phyloP scores from a whole-genome alignment of 2,113 vertebrate species.

The Australoheros scitulus region DNA sequence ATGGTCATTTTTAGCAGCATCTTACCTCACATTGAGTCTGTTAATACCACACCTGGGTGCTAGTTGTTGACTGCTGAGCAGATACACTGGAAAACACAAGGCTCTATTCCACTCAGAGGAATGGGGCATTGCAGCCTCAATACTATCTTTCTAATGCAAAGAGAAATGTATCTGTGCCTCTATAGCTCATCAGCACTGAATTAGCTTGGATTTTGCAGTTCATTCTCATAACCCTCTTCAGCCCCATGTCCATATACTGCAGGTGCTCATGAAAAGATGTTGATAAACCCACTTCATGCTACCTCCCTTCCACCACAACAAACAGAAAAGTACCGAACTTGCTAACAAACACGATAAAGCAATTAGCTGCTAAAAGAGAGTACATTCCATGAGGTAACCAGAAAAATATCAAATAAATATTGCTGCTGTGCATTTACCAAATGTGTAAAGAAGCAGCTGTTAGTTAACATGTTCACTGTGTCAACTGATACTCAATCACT shows the following conservation, averaged over 20 bases:
- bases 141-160: slow-evolving; percentile 21
- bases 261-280: not conserved
- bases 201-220: slow-evolving; percentile 8
- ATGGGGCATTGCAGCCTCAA: slow-evolving; percentile 2
- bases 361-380: slow-evolving; percentile 1
- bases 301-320: slow-evolving; percentile 1
- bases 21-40: slow-evolving; percentile 29
- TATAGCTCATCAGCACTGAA: not conserved
- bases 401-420: not conserved
- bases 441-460: not conserved
- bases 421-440: not conserved
- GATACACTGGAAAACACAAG: slow-evolving; percentile 7
- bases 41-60: slow-evolving; percentile 45
- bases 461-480: not conserved
- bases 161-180: slow-evolving; percentile 7
- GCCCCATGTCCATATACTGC: not conserved
- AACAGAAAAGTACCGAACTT: not conserved
- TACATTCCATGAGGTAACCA: not conserved
- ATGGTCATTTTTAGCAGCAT: slow-evolving; percentile 49
- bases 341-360: not conserved
- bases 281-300: not conserved
- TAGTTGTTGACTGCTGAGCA: slow-evolving; percentile 5
- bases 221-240: not conserved
- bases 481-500: not conserved
- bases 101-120: not conserved